Evolutionary conservation across 2,797 vertebrate species (phyloP).

Genomic region (Sitta carolinensis): DNA sequence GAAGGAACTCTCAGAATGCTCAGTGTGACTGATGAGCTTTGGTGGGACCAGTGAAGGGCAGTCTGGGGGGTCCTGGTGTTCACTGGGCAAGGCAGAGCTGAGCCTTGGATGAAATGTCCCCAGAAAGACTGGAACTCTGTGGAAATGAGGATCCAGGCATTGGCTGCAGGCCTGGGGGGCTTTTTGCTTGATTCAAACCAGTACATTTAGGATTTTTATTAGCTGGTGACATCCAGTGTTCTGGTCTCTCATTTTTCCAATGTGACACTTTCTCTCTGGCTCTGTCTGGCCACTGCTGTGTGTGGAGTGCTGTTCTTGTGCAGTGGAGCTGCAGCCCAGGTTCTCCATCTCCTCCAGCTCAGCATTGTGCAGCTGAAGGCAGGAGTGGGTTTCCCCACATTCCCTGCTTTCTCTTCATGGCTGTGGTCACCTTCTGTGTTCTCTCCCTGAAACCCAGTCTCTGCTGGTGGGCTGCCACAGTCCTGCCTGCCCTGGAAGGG

Average conservation of each 20-base stretch:
- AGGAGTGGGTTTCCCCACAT: neutral
- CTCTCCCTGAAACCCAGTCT: neutral
- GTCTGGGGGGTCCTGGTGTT: neutral
- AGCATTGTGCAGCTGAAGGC: neutral
- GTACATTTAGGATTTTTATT: neutral
- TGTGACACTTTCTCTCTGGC: neutral
- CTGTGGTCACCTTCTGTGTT: neutral
- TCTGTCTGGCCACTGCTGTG: neutral
- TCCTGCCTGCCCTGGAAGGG: neutral
- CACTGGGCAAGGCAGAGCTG: neutral
- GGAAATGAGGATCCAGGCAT: neutral
- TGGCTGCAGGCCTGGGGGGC: neutral
- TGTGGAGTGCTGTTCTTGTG: neutral
- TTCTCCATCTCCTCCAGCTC: neutral
- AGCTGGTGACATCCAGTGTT: neutral
- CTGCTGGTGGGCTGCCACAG: neutral
- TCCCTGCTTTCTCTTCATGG: neutral
- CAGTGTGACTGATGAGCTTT: neutral
- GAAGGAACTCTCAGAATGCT: neutral
- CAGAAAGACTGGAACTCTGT: neutral
- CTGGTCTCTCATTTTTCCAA: neutral
- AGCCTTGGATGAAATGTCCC: neutral
- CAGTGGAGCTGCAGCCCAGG: neutral
- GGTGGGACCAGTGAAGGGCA: neutral
- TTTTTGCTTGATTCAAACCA: neutral